These are phyloP conservation scores for Oryzias woworae DNA, from an alignment of 2,113 vertebrate genomes.

Conservation along the genomic window DNA sequence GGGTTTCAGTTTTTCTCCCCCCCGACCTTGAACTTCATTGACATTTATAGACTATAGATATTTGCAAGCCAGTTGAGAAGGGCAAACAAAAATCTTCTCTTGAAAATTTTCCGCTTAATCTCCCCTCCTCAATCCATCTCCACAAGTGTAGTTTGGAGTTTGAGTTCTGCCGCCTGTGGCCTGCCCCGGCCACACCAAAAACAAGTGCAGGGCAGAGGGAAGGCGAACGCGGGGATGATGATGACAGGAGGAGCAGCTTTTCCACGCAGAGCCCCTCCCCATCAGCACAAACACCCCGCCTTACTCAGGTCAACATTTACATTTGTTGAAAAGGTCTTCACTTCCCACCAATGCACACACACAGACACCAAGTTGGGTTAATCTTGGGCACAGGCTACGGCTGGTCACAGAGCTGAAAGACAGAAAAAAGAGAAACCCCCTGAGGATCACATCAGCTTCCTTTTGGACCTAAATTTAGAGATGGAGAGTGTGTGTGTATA, in stretches of 20 bases:
- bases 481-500: slow-evolving; percentile 7
- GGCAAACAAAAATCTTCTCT: slow-evolving; percentile 15
- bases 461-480: slow-evolving; percentile 32
- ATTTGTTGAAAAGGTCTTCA: slow-evolving; percentile 60
- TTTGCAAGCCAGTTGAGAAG: slow-evolving; percentile 34
- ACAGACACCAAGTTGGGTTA: slow-evolving; percentile 20
- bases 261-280: slow-evolving; percentile 43
- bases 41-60: slow-evolving; percentile 30
- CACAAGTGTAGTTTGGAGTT: slow-evolving; percentile 8
- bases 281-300: slow-evolving; percentile 59
- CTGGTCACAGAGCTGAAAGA: slow-evolving; percentile 27
- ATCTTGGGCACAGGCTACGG: slow-evolving; percentile 23
- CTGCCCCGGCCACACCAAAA: slow-evolving; percentile 37
- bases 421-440: slow-evolving; percentile 29
- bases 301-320: slow-evolving; percentile 71
- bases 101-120: slow-evolving; percentile 17
- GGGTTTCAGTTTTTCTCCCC: slow-evolving; percentile 14
- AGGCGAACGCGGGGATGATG: slow-evolving; percentile 29
- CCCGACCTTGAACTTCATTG: slow-evolving; percentile 33
- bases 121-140: slow-evolving; percentile 6
- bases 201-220: slow-evolving; percentile 22
- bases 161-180: slow-evolving; percentile 25
- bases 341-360: slow-evolving; percentile 45
- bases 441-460: slow-evolving; percentile 44
- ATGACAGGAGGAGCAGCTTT: slow-evolving; percentile 52